phyloP scores from a whole-genome alignment of 1,140 invertebrate genomes.

The Cecropterus lyciades region DNA sequence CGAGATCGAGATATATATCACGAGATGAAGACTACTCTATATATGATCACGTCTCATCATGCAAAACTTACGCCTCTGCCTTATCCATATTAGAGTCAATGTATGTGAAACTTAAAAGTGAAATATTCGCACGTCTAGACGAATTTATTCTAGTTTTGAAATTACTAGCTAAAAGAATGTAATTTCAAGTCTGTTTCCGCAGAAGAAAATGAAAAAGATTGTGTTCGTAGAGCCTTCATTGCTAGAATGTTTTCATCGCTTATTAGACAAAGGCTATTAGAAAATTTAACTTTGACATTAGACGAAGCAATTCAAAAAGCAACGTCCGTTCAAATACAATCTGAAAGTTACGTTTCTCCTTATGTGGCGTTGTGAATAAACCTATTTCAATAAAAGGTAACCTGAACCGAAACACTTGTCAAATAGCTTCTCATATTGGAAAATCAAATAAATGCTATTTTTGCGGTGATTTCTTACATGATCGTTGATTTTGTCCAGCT shows the following conservation, averaged over 20 bases:
- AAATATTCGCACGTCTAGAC: constrained; percentile 16
- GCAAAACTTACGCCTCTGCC: neutral
- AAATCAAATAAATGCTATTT: constrained; percentile 12
- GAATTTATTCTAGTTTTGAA: constrained; percentile 1
- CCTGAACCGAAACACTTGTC: neutral
- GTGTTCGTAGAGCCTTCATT: constrained; percentile 20
- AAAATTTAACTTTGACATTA: constrained; percentile 15
- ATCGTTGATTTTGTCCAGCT: constrained; percentile 18
- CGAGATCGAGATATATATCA: no score
- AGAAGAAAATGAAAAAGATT: constrained; percentile 17
- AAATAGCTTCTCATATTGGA: neutral
- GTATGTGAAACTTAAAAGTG: constrained; percentile 11
- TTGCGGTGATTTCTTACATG: constrained; percentile 5
- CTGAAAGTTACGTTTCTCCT: constrained; percentile 11
- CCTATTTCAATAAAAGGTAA: neutral
- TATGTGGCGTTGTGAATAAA: neutral
- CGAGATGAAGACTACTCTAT: no score
- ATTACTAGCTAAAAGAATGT: constrained; percentile 13
- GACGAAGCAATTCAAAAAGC: constrained; percentile 21
- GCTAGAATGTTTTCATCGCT: constrained; percentile 11
- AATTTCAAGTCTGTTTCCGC: constrained; percentile 18
- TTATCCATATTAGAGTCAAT: constrained; percentile 4
- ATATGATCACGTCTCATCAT: no score
- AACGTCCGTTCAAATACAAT: constrained; percentile 6
- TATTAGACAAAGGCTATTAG: constrained; percentile 19